Conservation (phyloP, 2,888 invertebrate species). For the Tipula unca region DNA sequence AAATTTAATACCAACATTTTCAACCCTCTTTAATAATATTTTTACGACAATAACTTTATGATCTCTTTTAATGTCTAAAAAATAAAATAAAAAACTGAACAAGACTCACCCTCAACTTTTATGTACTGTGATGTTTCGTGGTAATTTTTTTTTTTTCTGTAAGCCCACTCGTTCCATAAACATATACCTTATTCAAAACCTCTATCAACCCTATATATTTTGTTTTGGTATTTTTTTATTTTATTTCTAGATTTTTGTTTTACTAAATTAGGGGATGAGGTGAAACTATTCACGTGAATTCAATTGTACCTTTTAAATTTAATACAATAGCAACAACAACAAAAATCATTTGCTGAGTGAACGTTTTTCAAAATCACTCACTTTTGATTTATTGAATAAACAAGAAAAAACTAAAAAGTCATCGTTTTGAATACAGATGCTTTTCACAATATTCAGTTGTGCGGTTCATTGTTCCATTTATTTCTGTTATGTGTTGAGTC, state of each 20-base stretch:
- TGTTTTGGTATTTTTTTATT: neutral
- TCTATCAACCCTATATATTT: neutral
- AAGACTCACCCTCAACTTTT: neutral
- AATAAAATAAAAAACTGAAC: neutral
- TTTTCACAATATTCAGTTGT: neutral
- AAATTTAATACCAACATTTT: neutral
- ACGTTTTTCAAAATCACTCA: neutral
- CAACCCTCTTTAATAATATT: slow-evolving; percentile 14
- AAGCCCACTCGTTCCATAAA: neutral
- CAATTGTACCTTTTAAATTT: neutral
- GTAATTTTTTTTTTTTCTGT: neutral
- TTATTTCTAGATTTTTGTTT: neutral
- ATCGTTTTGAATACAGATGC: neutral
- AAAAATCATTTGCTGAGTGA: neutral
- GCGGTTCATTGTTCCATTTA: neutral
- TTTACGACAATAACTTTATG: neutral
- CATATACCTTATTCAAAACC: neutral
- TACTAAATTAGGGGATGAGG: neutral
- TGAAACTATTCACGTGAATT: neutral
- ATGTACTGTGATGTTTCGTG: neutral
- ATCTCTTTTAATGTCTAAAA: neutral
- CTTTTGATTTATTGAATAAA: slow-evolving; percentile 8
- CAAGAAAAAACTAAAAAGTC: neutral
- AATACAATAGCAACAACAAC: neutral
- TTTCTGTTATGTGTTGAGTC: neutral